Conservation (phyloP, 2,797 vertebrate genomes). For the Rousettus madagascariensis region DNA sequence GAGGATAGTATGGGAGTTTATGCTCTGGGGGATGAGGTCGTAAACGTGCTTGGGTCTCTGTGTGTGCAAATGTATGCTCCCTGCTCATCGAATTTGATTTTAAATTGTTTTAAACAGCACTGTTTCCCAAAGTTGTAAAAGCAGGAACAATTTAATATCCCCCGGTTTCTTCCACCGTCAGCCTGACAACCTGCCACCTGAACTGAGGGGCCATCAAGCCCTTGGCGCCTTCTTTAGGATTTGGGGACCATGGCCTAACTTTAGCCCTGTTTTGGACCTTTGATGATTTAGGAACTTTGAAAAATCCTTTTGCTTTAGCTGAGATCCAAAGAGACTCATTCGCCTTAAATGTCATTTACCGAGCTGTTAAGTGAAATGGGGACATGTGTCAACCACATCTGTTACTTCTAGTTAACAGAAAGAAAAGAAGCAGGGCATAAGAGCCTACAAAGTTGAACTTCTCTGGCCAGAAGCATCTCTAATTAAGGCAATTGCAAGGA, state of each 20-base stretch:
- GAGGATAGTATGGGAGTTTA: not conserved
- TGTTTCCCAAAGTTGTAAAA: constrained; percentile 76
- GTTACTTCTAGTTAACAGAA: constrained; percentile 81
- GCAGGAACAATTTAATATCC: constrained; percentile 78
- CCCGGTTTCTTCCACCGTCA: constrained; percentile 54
- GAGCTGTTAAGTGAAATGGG: constrained; percentile 80
- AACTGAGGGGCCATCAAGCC: not conserved
- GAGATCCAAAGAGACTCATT: constrained; percentile 77
- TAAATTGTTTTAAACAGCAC: constrained; percentile 59
- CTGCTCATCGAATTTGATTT: constrained; percentile 27
- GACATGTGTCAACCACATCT: constrained; percentile 83
- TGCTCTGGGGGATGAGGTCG: not conserved
- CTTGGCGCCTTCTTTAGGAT: not conserved
- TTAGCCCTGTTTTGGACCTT: not conserved
- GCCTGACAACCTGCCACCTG: constrained; percentile 2
- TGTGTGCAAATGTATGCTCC: not conserved
- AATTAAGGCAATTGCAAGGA: constrained; percentile 82
- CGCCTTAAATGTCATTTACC: constrained; percentile 83
- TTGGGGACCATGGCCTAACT: not conserved
- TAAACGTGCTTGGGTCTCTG: not conserved
- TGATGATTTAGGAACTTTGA: not conserved
- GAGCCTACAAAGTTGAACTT: constrained; percentile 78
- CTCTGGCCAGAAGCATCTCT: constrained; percentile 79
- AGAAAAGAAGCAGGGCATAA: constrained; percentile 70
- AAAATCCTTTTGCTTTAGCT: constrained; percentile 38